phyloP scores from a whole-genome alignment of 2,113 vertebrate genomes.

The Sakesphorus luctuosus region DNA sequence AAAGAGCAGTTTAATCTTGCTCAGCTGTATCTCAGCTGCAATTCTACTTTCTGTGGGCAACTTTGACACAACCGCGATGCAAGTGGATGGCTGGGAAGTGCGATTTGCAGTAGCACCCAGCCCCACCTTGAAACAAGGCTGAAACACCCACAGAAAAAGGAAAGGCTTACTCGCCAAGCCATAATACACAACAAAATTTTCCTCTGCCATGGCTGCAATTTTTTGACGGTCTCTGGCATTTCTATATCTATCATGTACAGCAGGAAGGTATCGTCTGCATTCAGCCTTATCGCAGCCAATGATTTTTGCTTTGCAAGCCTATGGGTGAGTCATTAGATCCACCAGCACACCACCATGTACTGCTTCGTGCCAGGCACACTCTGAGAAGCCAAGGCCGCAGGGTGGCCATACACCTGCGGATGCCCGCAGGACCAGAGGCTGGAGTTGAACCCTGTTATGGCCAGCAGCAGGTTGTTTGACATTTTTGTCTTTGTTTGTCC shows the following conservation, averaged over 20 bases:
- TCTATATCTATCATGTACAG: background rate
- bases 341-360: background rate
- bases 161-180: background rate
- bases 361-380: background rate
- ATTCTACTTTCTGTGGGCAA: constrained; percentile 1
- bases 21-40: constrained; percentile 18
- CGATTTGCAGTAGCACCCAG: background rate
- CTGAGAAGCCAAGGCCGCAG: background rate
- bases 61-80: background rate
- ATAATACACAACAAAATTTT: background rate
- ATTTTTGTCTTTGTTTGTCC: background rate
- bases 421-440: background rate
- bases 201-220: background rate
- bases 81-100: background rate
- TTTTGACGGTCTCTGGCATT: background rate
- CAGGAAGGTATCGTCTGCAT: background rate
- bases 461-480: background rate
- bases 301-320: background rate
- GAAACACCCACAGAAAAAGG: background rate
- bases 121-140: background rate
- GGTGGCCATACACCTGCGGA: background rate
- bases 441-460: background rate
- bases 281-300: background rate
- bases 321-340: background rate
- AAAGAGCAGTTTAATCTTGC: constrained; percentile 24